Evolutionary conservation across 1,140 invertebrate species (phyloP), one percentile per base, ranked within the genome.

Genomic region (Idris sp.): DNA sequence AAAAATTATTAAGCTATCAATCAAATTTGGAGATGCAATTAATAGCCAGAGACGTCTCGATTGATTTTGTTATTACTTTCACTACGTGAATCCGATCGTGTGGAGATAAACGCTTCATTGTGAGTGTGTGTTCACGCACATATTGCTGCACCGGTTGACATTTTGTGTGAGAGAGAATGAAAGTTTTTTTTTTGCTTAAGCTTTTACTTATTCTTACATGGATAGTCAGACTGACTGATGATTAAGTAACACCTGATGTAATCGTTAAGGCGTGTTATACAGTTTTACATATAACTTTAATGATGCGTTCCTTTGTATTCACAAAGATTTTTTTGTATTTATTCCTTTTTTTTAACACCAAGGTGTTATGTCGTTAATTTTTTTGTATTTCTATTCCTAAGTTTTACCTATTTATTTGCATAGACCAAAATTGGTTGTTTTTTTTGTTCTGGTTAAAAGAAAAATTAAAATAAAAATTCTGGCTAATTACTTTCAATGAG

Each of bases 221-320:
- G 46, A 62, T 64, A 40, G 62, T 68, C 58, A 41, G 64, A 61
- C 68, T 67, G 73, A 59, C 41, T 51, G 51, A 64, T 44, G 74
- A 80, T 80, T 75, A 78, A 74, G 79, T 71, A 81, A 81, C 71
- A 51, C 59, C 74, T 81, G 74, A 81, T 73, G 78, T 77, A 81
- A 81, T 68, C 56, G 67, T 62, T 59, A 54, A 72, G 75, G 51
- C 54, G 48, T 61, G 64, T 67, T 74, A 49, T 49, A 65, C 25
- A 51, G 40, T 51, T 68, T 67, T 61, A 69, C 36, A 69, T 71
- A 46, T 56, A 62, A 67, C 58, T 56, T 74, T 58, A 58, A 67
- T 51, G 48, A 59, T 64, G n/a, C n/a, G 41, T 58, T 58, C 31
- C 49, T 58, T 56, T 72, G 19, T 51, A 51, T 62, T 72, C 31